Base-by-base conservation (phyloP, 2,113 vertebrate species). In the Turdus rufiventris region DNA sequence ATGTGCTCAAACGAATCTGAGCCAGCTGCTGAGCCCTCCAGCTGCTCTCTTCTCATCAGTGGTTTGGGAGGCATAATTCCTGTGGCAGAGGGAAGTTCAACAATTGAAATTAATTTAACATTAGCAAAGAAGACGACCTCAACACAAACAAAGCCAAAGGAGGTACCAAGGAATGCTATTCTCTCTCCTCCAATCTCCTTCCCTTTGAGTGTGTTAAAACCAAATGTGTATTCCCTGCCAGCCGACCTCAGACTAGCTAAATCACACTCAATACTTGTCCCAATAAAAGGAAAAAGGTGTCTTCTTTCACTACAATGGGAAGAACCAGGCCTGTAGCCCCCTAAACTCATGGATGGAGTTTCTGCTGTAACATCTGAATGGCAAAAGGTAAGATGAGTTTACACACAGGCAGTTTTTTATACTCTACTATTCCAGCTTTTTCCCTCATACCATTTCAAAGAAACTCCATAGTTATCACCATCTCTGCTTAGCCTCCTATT, bases 51-150 rank as follows among this genome's bases (percentile, higher is more conserved):
- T 95, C 99, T 99, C 89, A 99, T 98, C 79, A 99, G 96, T 34
- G 99, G 99, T 86, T 99, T 99, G 9, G 99, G 98, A 93, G 99
- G 98, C 96, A 99, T 99, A 96, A 99, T 98, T 97, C 99, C 99
- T 99, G 84, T 25, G 57, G 95, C 7, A 95, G 45, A 93, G 68
- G 50, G 4, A 96, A 85, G 50, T 87, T 75, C 62, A 93, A 71
- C 25, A 86, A 62, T 3, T 81, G 36, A 81, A 75, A 76, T 6
- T 15, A 31, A 18, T 61, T 58, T 36, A 77, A 34, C 28, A 72
- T 29, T 6, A 81, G 71, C 31, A 85, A 89, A 89, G 38, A 89
- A 85, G 68, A 2, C 0, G 2, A 65, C 11, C 36, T 54, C 34
- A 60, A 20, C 10, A 71, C 31, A 68, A 72, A 88, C 33, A 58